A percentile compares a stretch with the other conserved stretches of the same genome.
These are phyloP conservation scores for Glossophaga mutica DNA, from an alignment of 2,797 vertebrate species.

Conservation along the genomic window DNA sequence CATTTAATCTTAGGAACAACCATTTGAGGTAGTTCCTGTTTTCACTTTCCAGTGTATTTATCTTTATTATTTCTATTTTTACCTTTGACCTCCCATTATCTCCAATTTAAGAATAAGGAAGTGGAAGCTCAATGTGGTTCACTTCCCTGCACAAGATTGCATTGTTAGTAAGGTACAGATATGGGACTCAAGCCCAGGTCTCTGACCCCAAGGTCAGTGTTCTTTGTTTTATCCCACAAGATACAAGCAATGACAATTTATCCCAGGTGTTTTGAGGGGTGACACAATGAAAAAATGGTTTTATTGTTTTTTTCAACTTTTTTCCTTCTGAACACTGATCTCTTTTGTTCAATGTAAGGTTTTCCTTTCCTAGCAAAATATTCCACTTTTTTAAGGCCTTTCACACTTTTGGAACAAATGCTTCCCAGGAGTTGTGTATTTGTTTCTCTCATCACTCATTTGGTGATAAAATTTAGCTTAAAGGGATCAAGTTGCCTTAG, in stretches of 20 bases:
- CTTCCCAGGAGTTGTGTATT: neutral
- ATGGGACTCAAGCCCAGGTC: neutral
- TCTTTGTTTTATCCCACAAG: slow-evolving; percentile 5
- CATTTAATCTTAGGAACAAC: neutral
- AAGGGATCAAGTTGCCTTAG: neutral
- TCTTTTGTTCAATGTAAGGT: neutral
- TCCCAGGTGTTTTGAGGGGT: neutral
- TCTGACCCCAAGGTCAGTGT: neutral
- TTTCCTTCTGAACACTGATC: neutral
- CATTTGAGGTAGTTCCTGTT: neutral
- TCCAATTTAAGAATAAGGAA: slow-evolving; percentile 33
- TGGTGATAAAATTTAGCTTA: neutral
- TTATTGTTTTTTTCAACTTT: neutral
- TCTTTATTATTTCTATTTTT: neutral
- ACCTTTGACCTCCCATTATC: neutral
- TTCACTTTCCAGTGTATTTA: slow-evolving; percentile 1
- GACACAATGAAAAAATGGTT: neutral
- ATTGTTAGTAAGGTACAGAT: neutral
- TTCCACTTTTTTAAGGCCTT: neutral
- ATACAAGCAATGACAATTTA: neutral
- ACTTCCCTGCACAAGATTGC: neutral
- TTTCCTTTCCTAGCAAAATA: neutral
- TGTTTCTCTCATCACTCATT: neutral
- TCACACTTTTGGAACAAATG: neutral
- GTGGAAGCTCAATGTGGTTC: neutral